phyloP scores from a whole-genome alignment of 2,888 invertebrate genomes.

The Acanthosepion lycidas region DNA sequence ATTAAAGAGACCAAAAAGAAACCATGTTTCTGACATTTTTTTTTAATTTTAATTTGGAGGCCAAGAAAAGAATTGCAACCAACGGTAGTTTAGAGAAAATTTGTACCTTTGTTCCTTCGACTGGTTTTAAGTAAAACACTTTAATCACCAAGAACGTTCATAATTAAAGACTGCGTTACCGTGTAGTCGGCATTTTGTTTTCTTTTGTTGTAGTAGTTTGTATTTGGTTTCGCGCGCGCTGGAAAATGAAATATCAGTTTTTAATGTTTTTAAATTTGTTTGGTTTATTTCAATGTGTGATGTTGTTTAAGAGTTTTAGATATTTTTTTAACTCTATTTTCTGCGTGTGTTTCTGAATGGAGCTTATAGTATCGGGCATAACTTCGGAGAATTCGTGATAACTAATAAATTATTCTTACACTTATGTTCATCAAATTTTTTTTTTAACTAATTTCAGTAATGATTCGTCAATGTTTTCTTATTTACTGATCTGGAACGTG shows the following conservation, averaged over 20 bases:
- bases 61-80: background rate
- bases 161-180: background rate
- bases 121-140: background rate
- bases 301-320: no score
- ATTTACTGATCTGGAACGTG: no score
- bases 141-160: background rate
- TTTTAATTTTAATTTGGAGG: background rate
- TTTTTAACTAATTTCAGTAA: no score
- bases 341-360: no score
- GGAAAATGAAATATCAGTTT: background rate
- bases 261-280: no score
- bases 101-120: conserved; percentile 11
- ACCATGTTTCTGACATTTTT: background rate
- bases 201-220: background rate
- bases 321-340: no score
- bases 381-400: no score
- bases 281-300: no score
- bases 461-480: no score
- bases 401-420: no score
- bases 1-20: background rate
- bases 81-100: background rate
- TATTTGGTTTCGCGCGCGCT: background rate
- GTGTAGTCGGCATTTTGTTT: background rate
- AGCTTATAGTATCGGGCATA: no score
- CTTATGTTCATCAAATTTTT: no score